These are phyloP conservation scores for Gulo gulo DNA, from an alignment of 2,113 vertebrate genomes.

Conservation along the genomic window DNA sequence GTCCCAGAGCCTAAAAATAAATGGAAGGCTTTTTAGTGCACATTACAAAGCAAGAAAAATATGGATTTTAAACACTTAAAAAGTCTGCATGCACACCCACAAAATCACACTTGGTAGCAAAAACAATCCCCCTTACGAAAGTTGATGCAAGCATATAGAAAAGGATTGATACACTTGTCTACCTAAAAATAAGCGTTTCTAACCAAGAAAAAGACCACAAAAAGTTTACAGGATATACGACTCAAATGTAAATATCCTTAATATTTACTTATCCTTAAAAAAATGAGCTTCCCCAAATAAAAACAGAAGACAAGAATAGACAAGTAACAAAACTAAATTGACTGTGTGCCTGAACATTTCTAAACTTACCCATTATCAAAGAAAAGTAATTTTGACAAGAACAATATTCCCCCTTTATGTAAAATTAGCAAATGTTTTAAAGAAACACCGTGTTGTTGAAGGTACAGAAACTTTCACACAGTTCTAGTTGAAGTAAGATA, in stretches of 20 bases:
- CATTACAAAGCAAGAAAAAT: background rate
- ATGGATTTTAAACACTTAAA: background rate
- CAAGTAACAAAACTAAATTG: background rate
- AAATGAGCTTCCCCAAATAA: constrained; percentile 18
- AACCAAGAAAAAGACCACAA: background rate
- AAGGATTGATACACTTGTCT: background rate
- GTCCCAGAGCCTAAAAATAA: background rate
- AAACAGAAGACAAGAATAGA: background rate
- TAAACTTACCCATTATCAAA: background rate
- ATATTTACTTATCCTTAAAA: background rate
- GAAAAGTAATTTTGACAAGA: background rate
- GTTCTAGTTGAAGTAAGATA: background rate
- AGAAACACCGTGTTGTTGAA: background rate
- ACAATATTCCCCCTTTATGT: background rate
- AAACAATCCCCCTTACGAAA: background rate
- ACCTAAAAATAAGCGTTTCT: background rate
- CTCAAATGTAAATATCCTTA: background rate
- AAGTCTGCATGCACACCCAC: background rate
- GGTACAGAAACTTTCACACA: background rate
- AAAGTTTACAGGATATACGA: background rate
- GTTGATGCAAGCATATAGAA: background rate
- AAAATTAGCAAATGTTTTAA: background rate
- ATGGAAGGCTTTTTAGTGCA: background rate
- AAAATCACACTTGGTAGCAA: background rate
- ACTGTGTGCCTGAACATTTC: background rate